Conservation (phyloP, 2,888 invertebrate species). For the Pammene aurita region DNA sequence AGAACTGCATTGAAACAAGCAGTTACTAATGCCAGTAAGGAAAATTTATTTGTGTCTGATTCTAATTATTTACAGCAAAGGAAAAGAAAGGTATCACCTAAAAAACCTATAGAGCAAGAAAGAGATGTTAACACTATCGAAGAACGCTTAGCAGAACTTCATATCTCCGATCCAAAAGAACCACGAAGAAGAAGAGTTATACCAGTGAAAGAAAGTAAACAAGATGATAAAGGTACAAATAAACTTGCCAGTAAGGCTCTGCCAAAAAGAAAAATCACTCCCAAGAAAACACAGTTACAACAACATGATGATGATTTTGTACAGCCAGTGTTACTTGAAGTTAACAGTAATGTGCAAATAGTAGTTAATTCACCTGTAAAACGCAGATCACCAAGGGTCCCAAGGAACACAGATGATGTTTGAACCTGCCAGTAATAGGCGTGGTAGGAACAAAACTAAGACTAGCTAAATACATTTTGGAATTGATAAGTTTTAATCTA, state of each 20-base stretch:
- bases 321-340: slow-evolving; percentile 37
- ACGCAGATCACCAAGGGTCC: slow-evolving; percentile 46
- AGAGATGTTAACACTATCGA: slow-evolving; percentile 17
- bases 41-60: slow-evolving; percentile 24
- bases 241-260: slow-evolving; percentile 19
- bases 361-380: slow-evolving; percentile 30
- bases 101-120: slow-evolving; percentile 44
- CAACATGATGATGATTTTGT: slow-evolving; percentile 47
- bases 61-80: slow-evolving; percentile 33
- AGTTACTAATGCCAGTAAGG: background rate
- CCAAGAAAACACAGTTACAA: slow-evolving; percentile 34
- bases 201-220: slow-evolving; percentile 49
- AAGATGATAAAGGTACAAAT: slow-evolving; percentile 34
- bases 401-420: slow-evolving; percentile 41
- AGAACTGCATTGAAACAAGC: slow-evolving; percentile 37
- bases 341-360: slow-evolving; percentile 31
- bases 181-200: slow-evolving; percentile 50
- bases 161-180: slow-evolving; percentile 34
- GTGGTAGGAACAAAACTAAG: slow-evolving; percentile 29
- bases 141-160: slow-evolving; percentile 30
- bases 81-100: slow-evolving; percentile 44
- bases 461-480: slow-evolving; percentile 9
- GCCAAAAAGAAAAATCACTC: slow-evolving; percentile 43
- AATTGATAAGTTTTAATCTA: background rate
- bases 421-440: slow-evolving; percentile 16